Base-by-base conservation (phyloP, 2,888 invertebrate genomes). In the Dolomedes plantarius region DNA sequence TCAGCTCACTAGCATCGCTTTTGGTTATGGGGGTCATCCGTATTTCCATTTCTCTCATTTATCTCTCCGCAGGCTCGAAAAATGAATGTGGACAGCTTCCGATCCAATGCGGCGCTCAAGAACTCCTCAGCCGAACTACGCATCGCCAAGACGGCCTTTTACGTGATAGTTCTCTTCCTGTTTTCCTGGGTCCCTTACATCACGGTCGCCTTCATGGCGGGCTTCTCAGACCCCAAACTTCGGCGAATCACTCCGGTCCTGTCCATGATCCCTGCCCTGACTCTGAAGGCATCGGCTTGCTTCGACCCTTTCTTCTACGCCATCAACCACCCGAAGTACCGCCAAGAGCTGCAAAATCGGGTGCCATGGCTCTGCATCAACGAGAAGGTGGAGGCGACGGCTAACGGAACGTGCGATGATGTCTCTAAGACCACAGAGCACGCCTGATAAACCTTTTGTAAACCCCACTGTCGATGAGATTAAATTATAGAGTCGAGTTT, bases 71-170 rank as follows among this genome's bases (percentile, higher is more conserved):
- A 85, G 92, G 97, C 97, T 76, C 96, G 96, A 92, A 97, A 97
- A 92, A 97, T 97, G 97, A 97, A 97, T 91, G 97, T 97, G 5
- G 95, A 96, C 87, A 96, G 96, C 46, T 93, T 97, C 78, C 93
- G 96, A 90, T 95, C 96, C 41, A 94, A 95, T 32, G 95, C 96
- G 90, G 94, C 95, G 91, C 94, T 94, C 89, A 93, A 94, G 16
- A 94, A 94, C 90, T 95, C 95, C 71, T 96, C 96, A 90, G 95
- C 96, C 9, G 95, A 96, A 91, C 91, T 95, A 31, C 94, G 94
- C 91, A 91, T 95, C 71, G 94, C 95, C 0, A 92, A 93, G 80
- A 93, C 95, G 73, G 94, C 95, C 23, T 93, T 95, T 82, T 93
- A 93, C 31, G 94, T 95, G 0, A 94, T 96, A 88, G 93, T 93